A percentile compares a stretch with the other conserved stretches of the same genome.
These are phyloP conservation scores for Caenorhabditis sinica DNA, from an alignment of 2,888 invertebrate genomes.

Conservation along the genomic window DNA sequence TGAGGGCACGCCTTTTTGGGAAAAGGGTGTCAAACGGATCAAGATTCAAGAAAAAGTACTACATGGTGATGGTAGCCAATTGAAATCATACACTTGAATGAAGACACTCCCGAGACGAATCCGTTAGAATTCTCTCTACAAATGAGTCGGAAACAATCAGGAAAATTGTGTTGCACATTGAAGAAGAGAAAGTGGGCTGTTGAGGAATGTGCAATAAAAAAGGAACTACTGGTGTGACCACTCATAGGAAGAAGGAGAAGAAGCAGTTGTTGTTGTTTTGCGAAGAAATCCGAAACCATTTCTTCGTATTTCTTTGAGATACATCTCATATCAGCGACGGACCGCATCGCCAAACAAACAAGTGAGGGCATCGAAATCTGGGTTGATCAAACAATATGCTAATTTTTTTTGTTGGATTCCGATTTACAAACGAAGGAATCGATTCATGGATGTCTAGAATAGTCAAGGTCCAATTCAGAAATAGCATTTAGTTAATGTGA, in stretches of 20 bases:
- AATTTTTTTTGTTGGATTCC: constrained; percentile 20
- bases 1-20: constrained; percentile 9
- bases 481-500: too few relatives aligned
- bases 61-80: neutral
- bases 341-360: constrained; percentile 55
- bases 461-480: too few relatives aligned
- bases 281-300: constrained; percentile 34
- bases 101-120: neutral
- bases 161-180: constrained; percentile 20
- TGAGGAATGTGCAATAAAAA: constrained; percentile 26
- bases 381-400: constrained; percentile 62
- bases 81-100: constrained; percentile 18
- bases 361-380: constrained; percentile 44
- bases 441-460: too few relatives aligned
- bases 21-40: constrained; percentile 5
- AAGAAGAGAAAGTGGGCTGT: neutral
- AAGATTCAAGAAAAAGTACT: constrained; percentile 6
- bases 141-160: constrained; percentile 39
- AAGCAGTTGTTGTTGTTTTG: constrained; percentile 46
- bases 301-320: constrained; percentile 30
- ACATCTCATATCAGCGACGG: constrained; percentile 56
- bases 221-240: constrained; percentile 39
- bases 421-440: neutral
- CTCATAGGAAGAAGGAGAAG: neutral
- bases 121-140: neutral